These are phyloP conservation scores for Drosophila tripunctata DNA, from an alignment of 2,888 invertebrate genomes.

Conservation along the genomic window DNA sequence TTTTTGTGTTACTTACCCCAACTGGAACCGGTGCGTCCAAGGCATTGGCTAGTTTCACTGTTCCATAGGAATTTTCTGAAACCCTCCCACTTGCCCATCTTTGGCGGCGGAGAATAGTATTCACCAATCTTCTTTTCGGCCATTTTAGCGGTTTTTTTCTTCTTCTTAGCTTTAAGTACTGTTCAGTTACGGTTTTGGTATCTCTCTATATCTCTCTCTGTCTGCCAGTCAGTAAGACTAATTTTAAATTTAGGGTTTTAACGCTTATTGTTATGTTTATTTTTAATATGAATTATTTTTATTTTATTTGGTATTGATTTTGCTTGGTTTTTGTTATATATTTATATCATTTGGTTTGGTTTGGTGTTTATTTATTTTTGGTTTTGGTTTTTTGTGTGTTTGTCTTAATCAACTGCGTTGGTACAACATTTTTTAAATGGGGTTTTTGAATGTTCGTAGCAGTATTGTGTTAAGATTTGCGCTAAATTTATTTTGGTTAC, in stretches of 20 bases:
- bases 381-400: constrained; percentile 50
- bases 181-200: constrained; percentile 42
- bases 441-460: constrained; percentile 65
- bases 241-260: constrained; percentile 57
- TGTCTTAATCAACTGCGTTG: constrained; percentile 81
- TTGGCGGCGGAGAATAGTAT: constrained; percentile 92
- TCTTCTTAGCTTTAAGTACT: constrained; percentile 36
- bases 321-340: constrained; percentile 33
- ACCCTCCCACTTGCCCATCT: constrained; percentile 93
- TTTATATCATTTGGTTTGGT: constrained; percentile 47
- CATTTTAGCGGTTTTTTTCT: constrained; percentile 84
- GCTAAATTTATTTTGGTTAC: constrained; percentile 63
- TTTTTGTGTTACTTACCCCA: constrained; percentile 92
- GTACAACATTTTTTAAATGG: constrained; percentile 80
- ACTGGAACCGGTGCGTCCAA: constrained; percentile 95
- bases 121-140: constrained; percentile 91
- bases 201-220: constrained; percentile 33
- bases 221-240: constrained; percentile 46
- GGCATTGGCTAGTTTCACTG: constrained; percentile 94
- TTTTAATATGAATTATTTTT: constrained; percentile 22
- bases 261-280: constrained; percentile 62
- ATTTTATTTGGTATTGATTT: constrained; percentile 35
- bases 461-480: constrained; percentile 68
- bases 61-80: constrained; percentile 95
- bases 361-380: constrained; percentile 38